Conservation (phyloP, 2,113 vertebrate species). For the Etheostoma spectabile region DNA sequence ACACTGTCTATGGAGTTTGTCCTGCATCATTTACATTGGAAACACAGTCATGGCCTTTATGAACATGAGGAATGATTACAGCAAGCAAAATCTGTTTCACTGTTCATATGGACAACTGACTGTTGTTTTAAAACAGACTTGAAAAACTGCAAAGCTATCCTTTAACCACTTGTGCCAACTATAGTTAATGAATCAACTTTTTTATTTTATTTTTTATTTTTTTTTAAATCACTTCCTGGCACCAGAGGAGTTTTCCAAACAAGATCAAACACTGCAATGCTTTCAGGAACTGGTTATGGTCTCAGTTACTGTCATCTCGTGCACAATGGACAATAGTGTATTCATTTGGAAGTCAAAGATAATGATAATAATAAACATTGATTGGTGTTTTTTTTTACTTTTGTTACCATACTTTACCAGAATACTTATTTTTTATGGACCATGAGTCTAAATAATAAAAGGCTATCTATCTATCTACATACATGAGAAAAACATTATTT, state of each 20-base stretch:
- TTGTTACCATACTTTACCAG: not conserved
- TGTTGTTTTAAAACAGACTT: not conserved
- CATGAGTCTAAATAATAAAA: too few relatives aligned
- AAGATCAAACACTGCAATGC: conserved; percentile 2
- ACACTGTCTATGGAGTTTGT: not conserved
- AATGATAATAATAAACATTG: not conserved
- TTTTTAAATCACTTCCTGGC: not conserved
- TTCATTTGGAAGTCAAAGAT: not conserved
- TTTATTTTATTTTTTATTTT: too few relatives aligned
- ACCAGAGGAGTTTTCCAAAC: conserved; percentile 4
- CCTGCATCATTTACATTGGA: not conserved
- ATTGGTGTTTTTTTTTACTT: not conserved
- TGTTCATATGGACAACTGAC: not conserved
- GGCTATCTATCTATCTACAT: too few relatives aligned
- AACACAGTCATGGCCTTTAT: not conserved
- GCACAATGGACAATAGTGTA: not conserved
- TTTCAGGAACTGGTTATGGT: not conserved
- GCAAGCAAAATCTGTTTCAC: not conserved
- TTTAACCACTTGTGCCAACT: not conserved
- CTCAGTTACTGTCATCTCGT: conserved; percentile 15
- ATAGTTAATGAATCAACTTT: not conserved
- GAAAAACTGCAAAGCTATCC: not conserved
- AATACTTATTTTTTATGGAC: too few relatives aligned
- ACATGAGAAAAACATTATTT: not conserved
- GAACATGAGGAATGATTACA: not conserved